A percentile compares a stretch with the other conserved stretches of the same genome.
These are phyloP conservation scores for Eumerus sabulonum DNA, from an alignment of 2,888 invertebrate species.

Conservation along the genomic window DNA sequence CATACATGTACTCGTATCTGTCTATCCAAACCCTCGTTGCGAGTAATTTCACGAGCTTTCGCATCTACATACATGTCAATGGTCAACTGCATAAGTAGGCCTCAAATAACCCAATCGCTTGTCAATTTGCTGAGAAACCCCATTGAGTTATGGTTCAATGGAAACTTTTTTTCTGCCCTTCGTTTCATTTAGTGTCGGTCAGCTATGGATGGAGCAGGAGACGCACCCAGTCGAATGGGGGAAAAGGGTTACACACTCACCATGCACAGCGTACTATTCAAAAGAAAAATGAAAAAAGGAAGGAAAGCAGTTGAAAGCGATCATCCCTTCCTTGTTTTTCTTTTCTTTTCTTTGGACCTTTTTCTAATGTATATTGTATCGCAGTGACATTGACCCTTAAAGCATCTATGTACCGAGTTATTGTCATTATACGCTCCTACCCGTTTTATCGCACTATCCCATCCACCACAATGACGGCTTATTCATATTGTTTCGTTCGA, in stretches of 20 bases:
- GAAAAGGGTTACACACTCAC: no score
- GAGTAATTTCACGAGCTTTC: neutral
- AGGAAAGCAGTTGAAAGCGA: neutral
- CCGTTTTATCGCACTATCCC: neutral
- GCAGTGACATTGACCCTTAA: neutral
- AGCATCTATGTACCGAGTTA: no score
- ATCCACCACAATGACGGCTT: no score
- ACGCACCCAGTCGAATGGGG: neutral
- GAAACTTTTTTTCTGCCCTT: conserved; percentile 6
- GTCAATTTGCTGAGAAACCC: conserved; percentile 49
- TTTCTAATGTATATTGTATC: neutral
- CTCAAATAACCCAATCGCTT: conserved; percentile 32
- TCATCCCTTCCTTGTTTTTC: no score
- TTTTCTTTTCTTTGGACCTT: no score
- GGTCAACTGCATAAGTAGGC: conserved; percentile 42
- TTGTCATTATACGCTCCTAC: neutral
- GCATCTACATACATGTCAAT: conserved; percentile 11
- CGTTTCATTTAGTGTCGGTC: no score
- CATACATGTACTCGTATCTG: no score
- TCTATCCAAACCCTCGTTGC: no score
- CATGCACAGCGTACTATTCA: no score
- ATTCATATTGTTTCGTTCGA: no score
- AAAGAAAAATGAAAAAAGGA: no score
- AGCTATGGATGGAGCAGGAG: neutral
- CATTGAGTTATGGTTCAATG: conserved; percentile 53